Percentiles rank a stretch among this genome's conserved stretches.
Evolutionary conservation across 2,113 vertebrate species (phyloP).

Genomic region (Picathartes gymnocephalus): DNA sequence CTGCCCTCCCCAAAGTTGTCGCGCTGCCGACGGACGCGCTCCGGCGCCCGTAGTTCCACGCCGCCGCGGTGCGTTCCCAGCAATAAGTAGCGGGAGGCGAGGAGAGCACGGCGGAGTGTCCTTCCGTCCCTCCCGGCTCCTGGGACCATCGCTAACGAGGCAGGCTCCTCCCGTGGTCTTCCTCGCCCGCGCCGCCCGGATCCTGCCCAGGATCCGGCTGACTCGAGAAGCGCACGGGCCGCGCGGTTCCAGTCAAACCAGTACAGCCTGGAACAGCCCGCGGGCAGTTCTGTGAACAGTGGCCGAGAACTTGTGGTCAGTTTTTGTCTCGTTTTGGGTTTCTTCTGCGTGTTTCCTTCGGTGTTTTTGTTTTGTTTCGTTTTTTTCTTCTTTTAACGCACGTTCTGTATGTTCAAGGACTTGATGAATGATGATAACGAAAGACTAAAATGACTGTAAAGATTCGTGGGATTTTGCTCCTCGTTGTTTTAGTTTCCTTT

Average conservation of each 20-base stretch:
- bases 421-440: constrained; percentile 61
- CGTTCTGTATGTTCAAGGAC: constrained; percentile 64
- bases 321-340: constrained; percentile 47
- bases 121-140: constrained; percentile 25
- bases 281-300: constrained; percentile 63
- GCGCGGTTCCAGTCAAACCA: constrained; percentile 45
- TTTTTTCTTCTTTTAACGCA: constrained; percentile 32
- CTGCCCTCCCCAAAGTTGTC: constrained; percentile 53
- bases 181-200: constrained; percentile 47
- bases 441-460: constrained; percentile 74
- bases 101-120: constrained; percentile 58
- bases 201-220: constrained; percentile 66
- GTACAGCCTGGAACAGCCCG: constrained; percentile 50
- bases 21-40: background rate
- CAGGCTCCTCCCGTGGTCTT: constrained; percentile 57
- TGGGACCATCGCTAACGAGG: constrained; percentile 6
- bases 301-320: constrained; percentile 62
- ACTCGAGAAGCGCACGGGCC: constrained; percentile 34
- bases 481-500: background rate
- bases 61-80: constrained; percentile 45
- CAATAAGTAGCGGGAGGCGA: constrained; percentile 67
- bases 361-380: too few relatives aligned
- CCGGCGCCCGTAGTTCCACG: constrained; percentile 20
- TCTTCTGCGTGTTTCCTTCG: background rate
- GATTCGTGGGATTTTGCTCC: constrained; percentile 32